Conservation (phyloP, 2,797 vertebrate genomes). For the Enteromius anoplus region DNA sequence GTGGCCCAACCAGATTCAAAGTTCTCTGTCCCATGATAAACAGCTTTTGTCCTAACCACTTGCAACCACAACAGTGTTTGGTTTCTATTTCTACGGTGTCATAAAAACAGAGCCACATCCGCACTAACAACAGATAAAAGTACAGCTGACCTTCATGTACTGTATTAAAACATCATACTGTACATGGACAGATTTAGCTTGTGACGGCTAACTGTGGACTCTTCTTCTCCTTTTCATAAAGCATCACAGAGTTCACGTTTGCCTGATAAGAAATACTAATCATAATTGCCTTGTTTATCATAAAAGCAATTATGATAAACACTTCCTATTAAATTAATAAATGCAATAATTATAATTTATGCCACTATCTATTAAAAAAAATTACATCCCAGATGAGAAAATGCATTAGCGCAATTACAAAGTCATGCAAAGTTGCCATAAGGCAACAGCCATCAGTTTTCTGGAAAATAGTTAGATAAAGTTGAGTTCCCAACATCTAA, state of each 20-base stretch:
- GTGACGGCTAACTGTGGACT: background rate
- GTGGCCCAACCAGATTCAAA: background rate
- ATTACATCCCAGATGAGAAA: background rate
- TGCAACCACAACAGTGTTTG: background rate
- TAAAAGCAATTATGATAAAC: conserved; percentile 4
- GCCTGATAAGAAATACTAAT: background rate
- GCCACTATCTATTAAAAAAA: background rate
- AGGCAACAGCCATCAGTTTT: background rate
- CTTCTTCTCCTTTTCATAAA: background rate
- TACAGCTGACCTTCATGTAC: background rate
- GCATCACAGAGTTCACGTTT: background rate
- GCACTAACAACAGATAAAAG: background rate
- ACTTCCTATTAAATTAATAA: background rate
- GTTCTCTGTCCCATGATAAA: background rate
- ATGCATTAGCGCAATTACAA: background rate
- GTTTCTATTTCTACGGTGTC: background rate
- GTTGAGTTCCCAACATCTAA: background rate
- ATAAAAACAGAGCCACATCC: too few relatives aligned
- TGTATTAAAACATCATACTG: background rate
- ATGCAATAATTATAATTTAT: background rate
- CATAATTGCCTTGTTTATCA: background rate
- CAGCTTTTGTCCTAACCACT: background rate
- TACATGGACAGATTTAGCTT: conserved; percentile 7
- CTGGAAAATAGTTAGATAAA: background rate
- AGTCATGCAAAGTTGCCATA: background rate